Evolutionary conservation across 2,888 invertebrate genomes (phyloP).

Genomic region (Pachycephus smyrnensis): DNA sequence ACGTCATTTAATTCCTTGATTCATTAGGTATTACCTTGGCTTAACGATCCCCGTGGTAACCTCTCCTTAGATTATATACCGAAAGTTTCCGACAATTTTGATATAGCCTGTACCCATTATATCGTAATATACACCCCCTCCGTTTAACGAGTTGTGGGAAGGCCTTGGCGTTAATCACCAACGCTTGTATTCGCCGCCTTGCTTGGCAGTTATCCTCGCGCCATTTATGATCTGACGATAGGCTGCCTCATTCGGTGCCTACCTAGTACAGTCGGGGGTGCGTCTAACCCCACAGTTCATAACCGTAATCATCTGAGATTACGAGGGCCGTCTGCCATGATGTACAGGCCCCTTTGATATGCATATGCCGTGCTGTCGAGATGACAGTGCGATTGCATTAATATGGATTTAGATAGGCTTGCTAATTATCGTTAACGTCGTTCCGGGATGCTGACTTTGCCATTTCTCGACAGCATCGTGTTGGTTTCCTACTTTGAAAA

Average conservation of each 20-base stretch:
- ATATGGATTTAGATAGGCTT: slow-evolving; percentile 3
- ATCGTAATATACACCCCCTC: slow-evolving; percentile 25
- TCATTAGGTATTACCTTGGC: no score
- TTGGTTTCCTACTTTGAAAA: no score
- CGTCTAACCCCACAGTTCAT: slow-evolving; percentile 26
- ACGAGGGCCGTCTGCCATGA: slow-evolving; percentile 22
- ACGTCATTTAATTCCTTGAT: no score
- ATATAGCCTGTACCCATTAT: slow-evolving; percentile 21
- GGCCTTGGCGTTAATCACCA: slow-evolving; percentile 32
- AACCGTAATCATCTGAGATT: slow-evolving; percentile 34
- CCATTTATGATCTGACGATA: slow-evolving; percentile 36
- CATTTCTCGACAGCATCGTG: no score
- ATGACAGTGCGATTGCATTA: slow-evolving; percentile 19
- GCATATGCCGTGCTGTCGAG: slow-evolving; percentile 12
- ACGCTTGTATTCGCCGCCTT: slow-evolving; percentile 25
- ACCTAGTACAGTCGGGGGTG: slow-evolving; percentile 8
- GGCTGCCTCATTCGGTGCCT: slow-evolving; percentile 15
- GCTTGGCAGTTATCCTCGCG: slow-evolving; percentile 31
- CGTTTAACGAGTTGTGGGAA: slow-evolving; percentile 28
- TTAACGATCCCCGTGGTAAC: no score
- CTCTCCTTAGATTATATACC: no score
- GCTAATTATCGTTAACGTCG: slow-evolving; percentile 7
- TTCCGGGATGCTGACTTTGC: no score
- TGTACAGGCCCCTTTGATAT: slow-evolving; percentile 21
- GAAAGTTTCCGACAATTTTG: slow-evolving; percentile 14